Evolutionary conservation across 2,113 vertebrate species (phyloP).

Genomic region (Puntigrus tetrazona): DNA sequence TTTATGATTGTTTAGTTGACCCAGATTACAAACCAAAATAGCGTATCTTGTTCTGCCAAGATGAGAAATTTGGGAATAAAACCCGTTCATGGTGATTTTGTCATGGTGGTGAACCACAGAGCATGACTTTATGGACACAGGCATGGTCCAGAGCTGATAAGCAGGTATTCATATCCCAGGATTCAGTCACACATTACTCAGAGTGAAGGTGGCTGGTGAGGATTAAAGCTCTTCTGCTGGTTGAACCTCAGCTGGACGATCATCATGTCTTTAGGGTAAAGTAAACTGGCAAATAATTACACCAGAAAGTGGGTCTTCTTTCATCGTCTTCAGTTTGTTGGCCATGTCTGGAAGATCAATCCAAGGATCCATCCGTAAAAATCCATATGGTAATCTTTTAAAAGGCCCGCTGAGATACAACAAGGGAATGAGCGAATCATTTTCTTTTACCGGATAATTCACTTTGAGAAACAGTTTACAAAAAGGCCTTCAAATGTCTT

Average conservation of each 20-base stretch:
- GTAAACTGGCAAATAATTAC: constrained; percentile 4
- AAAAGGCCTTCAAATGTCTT: neutral
- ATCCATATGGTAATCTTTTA: neutral
- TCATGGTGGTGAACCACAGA: constrained; percentile 23
- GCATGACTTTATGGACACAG: constrained; percentile 12
- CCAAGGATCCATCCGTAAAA: neutral
- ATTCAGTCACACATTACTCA: constrained; percentile 12
- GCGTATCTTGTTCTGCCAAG: neutral
- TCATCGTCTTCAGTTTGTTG: constrained; percentile 37
- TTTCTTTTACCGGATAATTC: neutral
- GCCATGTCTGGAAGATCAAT: constrained; percentile 5
- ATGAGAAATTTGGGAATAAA: neutral
- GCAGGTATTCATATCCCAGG: neutral
- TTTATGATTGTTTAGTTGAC: neutral
- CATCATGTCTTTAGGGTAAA: constrained; percentile 8
- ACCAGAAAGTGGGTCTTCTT: constrained; percentile 23
- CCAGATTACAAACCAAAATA: neutral
- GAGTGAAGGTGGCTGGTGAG: constrained; percentile 1
- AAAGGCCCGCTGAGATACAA: neutral
- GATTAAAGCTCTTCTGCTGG: constrained; percentile 37
- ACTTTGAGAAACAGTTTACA: neutral
- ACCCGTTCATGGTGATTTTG: constrained; percentile 10
- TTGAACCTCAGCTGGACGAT: constrained; percentile 3
- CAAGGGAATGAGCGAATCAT: neutral
- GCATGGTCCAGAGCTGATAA: constrained; percentile 37